Evolutionary conservation across 2,113 vertebrate species (phyloP), one percentile per base, ranked within the genome.

Genomic region (Brachyistius frenatus): DNA sequence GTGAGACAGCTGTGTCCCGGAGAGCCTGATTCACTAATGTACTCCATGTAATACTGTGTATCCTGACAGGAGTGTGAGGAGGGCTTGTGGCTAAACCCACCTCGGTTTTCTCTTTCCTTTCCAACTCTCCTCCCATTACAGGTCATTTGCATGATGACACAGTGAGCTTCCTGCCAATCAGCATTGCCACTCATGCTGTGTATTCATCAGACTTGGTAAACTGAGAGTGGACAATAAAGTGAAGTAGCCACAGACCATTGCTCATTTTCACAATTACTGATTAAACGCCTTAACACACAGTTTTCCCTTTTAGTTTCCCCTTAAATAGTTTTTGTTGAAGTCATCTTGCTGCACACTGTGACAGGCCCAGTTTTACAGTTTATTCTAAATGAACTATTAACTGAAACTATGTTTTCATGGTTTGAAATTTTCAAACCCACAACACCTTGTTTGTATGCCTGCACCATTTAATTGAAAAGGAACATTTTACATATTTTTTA

Each of bases 81-180:
- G 13, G 49, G 66, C 81, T 87, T 67, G 52, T 31, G 46, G 60
- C 44, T 74, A 75, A 81, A 77, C 46, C 68, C 79, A 69, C 68
- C 9, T 1, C 4, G 66, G 81, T 63, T 86, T 66, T 81, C 56
- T 50, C 64, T 78, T 88, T 78, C 66, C 15, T 60, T 55, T 41
- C 60, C 61, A 60, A 23, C 60, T 10, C 85, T 88, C 32, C 86
- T 91, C 76, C 78, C 64, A 81, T 93, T 92, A 89, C 84, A 81
- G 60, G 64, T 71, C 73, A 80, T 80, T 23, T 46, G 68, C 67
- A 70, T 14, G 47, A 82, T 71, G 78, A 85, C 80, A 76, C 69
- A 46, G 72, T 66, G 62, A 36, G 32, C 83, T 53, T 76, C 76
- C 77, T 67, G 80, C n/a, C n/a, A 4, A 73, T 81, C 63, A 72